Evolutionary conservation across 2,888 invertebrate genomes (phyloP).

Genomic region (Clitarchus hookeri): DNA sequence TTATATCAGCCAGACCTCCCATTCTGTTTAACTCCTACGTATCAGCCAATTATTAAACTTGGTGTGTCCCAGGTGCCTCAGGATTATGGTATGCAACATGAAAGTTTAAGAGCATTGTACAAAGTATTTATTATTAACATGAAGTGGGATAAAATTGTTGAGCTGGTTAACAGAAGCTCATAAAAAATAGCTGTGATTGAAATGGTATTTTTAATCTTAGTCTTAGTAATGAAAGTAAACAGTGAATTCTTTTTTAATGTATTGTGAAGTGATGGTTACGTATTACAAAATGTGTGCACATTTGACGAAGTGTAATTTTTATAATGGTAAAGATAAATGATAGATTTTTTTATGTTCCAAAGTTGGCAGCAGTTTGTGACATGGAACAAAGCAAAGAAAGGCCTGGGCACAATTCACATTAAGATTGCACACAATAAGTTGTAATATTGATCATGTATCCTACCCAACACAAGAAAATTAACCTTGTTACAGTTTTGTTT

Average conservation of each 20-base stretch:
- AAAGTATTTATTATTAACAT: slow-evolving; percentile 4
- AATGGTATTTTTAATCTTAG: neutral
- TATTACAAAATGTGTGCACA: neutral
- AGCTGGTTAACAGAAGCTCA: neutral
- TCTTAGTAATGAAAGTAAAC: neutral
- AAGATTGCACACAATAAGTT: no score
- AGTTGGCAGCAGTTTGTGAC: neutral
- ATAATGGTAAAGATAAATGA: neutral
- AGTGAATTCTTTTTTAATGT: neutral
- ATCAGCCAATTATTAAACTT: neutral
- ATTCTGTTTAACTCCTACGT: neutral
- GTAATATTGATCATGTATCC: no score
- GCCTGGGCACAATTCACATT: no score
- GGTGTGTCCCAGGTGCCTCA: neutral
- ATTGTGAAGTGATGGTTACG: neutral
- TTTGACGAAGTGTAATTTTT: neutral
- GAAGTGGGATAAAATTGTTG: neutral
- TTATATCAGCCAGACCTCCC: neutral
- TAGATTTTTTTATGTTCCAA: neutral
- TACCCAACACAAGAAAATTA: no score
- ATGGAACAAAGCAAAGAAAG: neutral
- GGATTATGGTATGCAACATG: neutral
- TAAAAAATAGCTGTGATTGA: neutral
- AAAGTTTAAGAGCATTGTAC: neutral
- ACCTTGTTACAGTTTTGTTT: no score